Base-by-base conservation (phyloP, 2,797 vertebrate genomes). In the Pipistrellus nathusii region DNA sequence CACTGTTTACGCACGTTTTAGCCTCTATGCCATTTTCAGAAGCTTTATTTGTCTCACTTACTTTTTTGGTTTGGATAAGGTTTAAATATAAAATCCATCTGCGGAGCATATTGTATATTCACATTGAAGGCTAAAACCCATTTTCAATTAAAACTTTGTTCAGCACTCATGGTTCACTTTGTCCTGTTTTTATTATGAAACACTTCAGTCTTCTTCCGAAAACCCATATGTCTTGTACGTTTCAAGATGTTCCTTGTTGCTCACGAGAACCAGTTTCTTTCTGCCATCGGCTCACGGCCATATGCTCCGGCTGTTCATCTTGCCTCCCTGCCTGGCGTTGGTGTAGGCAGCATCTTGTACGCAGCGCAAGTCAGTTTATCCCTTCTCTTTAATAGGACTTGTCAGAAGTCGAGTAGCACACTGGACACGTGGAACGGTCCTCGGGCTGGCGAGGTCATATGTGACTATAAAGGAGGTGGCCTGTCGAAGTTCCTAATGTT, bases 71-170 rank as follows among this genome's bases (percentile, higher is more conserved):
- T 98, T 97, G 97, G 97, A 96, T 98, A 98, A 97, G 97, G 94
- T 97, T 98, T 98, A 98, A 98, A 98, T 98, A 98, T 96, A 97
- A 98, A 98, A 98, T 93, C 98, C 98, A 98, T 98, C 98, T 98
- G 98, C 94, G 98, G 97, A 98, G 89, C 98, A 98, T 98, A 98
- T 98, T 98, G 98, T 97, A 97, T 97, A 97, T 96, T 97, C 98
- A 97, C 88, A 62, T 96, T 35, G 94, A 97, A 97, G 98, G 96
- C 97, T 98, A 97, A 84, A 98, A 97, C 90, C 96, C 95, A 96
- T 97, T 98, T 98, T 98, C 98, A 98, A 98, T 98, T 98, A 98
- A 98, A 98, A 98, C 98, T 98, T 98, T 98, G 97, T 98, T 98
- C 98, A 83, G 96, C 96, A 82, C 98, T 98, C 97, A 88, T 97